Percentiles rank a stretch among this genome's conserved stretches.
Evolutionary conservation across 2,113 vertebrate species (phyloP).

Genomic region (Gracilinanus agilis): DNA sequence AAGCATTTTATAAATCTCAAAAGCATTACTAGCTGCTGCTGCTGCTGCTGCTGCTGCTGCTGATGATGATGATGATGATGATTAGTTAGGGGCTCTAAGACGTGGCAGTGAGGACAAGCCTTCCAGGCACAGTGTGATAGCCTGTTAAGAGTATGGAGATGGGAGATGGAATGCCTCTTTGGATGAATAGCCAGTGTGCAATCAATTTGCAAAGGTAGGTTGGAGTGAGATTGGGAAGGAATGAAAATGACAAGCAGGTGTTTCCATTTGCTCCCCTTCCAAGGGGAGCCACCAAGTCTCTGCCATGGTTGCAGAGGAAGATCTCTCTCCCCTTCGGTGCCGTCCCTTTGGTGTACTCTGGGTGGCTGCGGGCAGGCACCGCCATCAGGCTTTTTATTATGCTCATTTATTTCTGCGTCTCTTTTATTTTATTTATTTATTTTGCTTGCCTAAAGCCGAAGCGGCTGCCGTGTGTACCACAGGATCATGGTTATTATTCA

Average conservation of each 20-base stretch:
- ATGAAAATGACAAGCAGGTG: not conserved
- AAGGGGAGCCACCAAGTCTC: not conserved
- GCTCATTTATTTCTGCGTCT: slow-evolving; percentile 9
- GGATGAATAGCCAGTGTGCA: not conserved
- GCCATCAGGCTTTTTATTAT: slow-evolving; percentile 49
- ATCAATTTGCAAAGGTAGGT: not conserved
- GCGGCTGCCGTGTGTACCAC: slow-evolving; percentile 43
- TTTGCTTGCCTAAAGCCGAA: slow-evolving; percentile 43
- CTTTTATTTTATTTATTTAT: not conserved
- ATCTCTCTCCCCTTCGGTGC: not conserved
- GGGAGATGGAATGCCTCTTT: not conserved
- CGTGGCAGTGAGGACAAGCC: not conserved
- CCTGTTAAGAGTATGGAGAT: not conserved
- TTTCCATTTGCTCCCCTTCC: not conserved
- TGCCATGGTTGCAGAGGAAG: not conserved
- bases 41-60: too few relatives aligned
- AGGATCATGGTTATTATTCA: slow-evolving; percentile 73
- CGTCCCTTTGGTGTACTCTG: not conserved
- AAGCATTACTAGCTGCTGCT: too few relatives aligned
- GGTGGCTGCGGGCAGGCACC: not conserved
- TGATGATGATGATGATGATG: too few relatives aligned
- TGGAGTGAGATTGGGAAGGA: not conserved
- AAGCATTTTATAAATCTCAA: not conserved
- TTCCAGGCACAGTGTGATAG: not conserved
- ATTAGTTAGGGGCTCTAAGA: not conserved